Percentiles rank a stretch among this genome's conserved stretches.
phyloP scores from a whole-genome alignment of 2,888 invertebrate genomes.

The Limnephilus lunatus region DNA sequence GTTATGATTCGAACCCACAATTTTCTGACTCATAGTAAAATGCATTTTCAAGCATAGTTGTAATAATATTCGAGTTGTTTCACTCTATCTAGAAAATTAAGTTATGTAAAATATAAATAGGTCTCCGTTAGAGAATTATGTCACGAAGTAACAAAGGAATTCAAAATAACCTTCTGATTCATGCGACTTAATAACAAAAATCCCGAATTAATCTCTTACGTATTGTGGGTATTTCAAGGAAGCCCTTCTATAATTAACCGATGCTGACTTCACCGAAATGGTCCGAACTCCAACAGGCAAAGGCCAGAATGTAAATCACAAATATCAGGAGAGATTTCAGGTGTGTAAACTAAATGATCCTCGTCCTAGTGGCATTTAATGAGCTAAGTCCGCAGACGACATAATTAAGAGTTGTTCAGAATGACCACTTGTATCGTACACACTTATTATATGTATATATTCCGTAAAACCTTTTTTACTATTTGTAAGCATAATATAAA shows the following conservation, averaged over 20 bases:
- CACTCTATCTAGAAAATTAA: not conserved
- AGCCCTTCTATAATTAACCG: not conserved
- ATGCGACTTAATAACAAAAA: not conserved
- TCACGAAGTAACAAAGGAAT: not conserved
- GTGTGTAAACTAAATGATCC: slow-evolving; percentile 36
- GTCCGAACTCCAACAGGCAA: not conserved
- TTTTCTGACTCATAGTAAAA: too few species aligned
- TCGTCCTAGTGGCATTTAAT: slow-evolving; percentile 23
- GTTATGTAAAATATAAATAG: not conserved
- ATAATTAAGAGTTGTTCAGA: not conserved
- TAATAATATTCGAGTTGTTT: not conserved
- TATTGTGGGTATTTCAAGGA: slow-evolving; percentile 32
- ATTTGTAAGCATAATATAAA: not conserved
- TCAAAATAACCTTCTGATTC: not conserved
- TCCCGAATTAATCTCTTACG: slow-evolving; percentile 6
- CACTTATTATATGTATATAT: too few species aligned
- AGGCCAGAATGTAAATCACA: slow-evolving; percentile 17
- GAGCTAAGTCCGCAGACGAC: slow-evolving; percentile 8
- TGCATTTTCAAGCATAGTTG: not conserved
- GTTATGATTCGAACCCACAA: too few species aligned
- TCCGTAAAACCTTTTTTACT: not conserved
- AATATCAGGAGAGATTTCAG: slow-evolving; percentile 11
- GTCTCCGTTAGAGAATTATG: not conserved
- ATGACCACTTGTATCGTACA: not conserved
- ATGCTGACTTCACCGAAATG: not conserved